Evolutionary conservation across 2,113 vertebrate genomes (phyloP).

Genomic region (Etia nguti): DNA sequence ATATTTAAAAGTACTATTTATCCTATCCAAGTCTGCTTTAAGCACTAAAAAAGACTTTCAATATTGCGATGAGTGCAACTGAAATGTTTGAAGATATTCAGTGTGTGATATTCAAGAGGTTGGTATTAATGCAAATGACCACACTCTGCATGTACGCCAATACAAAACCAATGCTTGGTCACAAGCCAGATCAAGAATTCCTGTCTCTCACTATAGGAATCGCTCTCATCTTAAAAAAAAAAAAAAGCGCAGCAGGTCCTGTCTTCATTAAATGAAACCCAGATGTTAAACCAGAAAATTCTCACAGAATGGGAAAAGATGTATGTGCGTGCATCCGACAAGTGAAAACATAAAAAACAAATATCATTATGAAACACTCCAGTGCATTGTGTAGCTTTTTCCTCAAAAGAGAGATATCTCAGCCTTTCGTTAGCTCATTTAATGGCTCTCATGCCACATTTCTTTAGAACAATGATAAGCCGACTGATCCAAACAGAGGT

Average conservation of each 20-base stretch:
- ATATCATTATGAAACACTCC: neutral
- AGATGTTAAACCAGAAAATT: slow-evolving; percentile 27
- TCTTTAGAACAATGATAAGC: neutral
- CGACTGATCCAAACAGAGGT: neutral
- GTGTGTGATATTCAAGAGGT: neutral
- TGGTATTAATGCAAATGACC: neutral
- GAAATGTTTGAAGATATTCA: neutral
- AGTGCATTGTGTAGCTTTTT: neutral
- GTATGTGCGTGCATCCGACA: neutral
- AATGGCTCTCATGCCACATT: neutral
- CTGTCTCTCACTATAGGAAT: neutral
- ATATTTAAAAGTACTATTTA: neutral
- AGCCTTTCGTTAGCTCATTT: neutral
- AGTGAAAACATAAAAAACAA: neutral
- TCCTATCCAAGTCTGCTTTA: neutral
- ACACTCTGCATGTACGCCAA: neutral
- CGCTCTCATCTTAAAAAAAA: neutral
- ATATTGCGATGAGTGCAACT: neutral
- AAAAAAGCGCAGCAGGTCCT: neutral
- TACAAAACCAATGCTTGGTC: neutral
- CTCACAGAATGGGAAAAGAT: neutral
- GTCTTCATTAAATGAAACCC: slow-evolving; percentile 24
- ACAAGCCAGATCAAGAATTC: neutral
- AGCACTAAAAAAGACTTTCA: neutral
- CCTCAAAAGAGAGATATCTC: neutral